A percentile compares a stretch with the other conserved stretches of the same genome.
These are phyloP conservation scores for Hypotaenidia philippensis DNA, from an alignment of 2,797 vertebrate genomes.

Conservation along the genomic window DNA sequence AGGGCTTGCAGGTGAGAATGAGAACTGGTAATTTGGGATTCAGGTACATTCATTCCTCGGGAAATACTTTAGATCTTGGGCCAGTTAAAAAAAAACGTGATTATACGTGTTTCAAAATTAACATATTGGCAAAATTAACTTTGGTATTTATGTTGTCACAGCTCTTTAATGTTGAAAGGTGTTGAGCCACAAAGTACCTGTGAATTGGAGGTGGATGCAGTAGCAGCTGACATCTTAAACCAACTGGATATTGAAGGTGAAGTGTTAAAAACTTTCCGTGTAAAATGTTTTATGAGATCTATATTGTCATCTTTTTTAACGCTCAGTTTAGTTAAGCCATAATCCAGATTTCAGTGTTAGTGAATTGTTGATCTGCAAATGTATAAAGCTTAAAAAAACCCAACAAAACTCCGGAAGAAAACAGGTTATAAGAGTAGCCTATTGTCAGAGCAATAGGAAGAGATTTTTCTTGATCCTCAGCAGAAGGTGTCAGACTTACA, in stretches of 20 bases:
- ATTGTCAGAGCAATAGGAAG: neutral
- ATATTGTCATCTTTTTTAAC: neutral
- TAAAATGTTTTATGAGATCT: neutral
- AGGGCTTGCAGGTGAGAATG: neutral
- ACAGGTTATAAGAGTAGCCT: neutral
- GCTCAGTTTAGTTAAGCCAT: neutral
- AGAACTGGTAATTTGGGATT: neutral
- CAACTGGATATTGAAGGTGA: conserved; percentile 96
- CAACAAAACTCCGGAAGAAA: neutral
- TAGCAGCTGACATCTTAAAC: conserved; percentile 95
- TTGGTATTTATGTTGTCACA: conserved; percentile 74
- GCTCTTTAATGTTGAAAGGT: conserved; percentile 91
- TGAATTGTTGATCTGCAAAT: neutral
- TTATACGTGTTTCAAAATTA: neutral
- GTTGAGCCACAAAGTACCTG: conserved; percentile 93
- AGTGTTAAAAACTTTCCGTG: neutral
- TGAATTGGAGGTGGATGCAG: conserved; percentile 96
- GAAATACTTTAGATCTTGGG: neutral
- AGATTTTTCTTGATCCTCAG: neutral
- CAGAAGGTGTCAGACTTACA: neutral
- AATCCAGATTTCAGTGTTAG: neutral
- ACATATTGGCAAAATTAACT: conserved; percentile 8
- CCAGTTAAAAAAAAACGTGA: neutral
- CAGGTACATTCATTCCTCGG: neutral
- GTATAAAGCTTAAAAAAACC: neutral